phyloP scores from a whole-genome alignment of 1,140 invertebrate genomes.

The Mya arenaria region DNA sequence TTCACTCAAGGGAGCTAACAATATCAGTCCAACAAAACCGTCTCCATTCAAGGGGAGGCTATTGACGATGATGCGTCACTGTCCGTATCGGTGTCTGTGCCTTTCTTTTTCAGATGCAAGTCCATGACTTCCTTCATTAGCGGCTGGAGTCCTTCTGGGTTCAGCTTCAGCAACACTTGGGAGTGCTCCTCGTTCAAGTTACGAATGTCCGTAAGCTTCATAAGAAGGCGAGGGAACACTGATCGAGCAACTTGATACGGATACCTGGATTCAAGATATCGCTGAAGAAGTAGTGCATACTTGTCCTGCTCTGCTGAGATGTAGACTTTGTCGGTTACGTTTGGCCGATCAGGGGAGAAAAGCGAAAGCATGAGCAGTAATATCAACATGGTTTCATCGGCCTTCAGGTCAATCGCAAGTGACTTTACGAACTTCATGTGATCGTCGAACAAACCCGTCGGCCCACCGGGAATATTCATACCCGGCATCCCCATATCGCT shows the following conservation, averaged over 20 bases:
- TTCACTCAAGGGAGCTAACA: too few species aligned
- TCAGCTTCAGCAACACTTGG: conserved; percentile 81
- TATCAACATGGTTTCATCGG: conserved; percentile 83
- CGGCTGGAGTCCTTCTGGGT: conserved; percentile 80
- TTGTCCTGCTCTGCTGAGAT: conserved; percentile 82
- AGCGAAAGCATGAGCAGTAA: conserved; percentile 82
- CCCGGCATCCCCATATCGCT: too few species aligned
- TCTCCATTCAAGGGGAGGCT: neutral
- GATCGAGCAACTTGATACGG: conserved; percentile 75
- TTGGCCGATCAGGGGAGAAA: conserved; percentile 82
- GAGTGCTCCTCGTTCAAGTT: conserved; percentile 84
- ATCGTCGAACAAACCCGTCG: conserved; percentile 80
- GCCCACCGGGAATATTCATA: conserved; percentile 24
- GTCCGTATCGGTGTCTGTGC: conserved; percentile 35
- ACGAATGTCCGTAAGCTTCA: conserved; percentile 83
- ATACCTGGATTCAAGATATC: conserved; percentile 82
- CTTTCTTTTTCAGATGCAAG: conserved; percentile 71
- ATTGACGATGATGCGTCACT: conserved; percentile 26
- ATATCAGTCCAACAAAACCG: neutral
- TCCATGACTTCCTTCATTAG: conserved; percentile 82
- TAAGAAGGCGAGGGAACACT: conserved; percentile 83
- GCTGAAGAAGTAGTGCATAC: conserved; percentile 82
- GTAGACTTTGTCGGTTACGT: conserved; percentile 78
- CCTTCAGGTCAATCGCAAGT: conserved; percentile 80
- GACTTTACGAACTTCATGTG: conserved; percentile 82